Percentiles rank a stretch among this genome's conserved stretches.
Evolutionary conservation across 2,888 invertebrate genomes (phyloP).

Genomic region (Bombylius discolor): DNA sequence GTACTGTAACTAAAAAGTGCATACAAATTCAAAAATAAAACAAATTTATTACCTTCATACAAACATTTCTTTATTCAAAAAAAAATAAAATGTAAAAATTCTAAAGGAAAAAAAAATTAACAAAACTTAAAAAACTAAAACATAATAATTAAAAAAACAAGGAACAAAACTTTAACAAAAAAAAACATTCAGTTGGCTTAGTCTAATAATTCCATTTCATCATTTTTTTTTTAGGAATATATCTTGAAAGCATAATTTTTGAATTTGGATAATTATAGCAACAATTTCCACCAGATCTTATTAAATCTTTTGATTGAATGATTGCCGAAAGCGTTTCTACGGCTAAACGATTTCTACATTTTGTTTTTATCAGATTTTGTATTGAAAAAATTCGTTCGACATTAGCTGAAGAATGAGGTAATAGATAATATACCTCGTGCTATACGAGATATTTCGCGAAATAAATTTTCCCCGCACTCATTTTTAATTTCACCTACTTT

Average conservation of each 20-base stretch:
- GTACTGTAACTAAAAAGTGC: too few species aligned
- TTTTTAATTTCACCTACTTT: conserved; percentile 5
- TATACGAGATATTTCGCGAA: conserved; percentile 7
- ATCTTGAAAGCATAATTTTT: background rate
- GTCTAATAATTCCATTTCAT: too few species aligned
- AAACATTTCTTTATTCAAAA: too few species aligned
- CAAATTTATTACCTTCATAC: too few species aligned
- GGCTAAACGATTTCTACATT: conserved; percentile 5
- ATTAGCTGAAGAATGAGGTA: conserved; percentile 3
- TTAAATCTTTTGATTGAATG: conserved; percentile 6
- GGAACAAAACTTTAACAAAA: too few species aligned
- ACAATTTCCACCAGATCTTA: background rate
- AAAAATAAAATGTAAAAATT: too few species aligned
- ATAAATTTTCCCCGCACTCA: conserved; percentile 2
- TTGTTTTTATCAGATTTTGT: conserved; percentile 8
- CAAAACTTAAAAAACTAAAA: too few species aligned
- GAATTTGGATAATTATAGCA: background rate
- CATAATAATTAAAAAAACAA: too few species aligned
- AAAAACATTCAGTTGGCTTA: too few species aligned
- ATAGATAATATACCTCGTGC: conserved; percentile 8
- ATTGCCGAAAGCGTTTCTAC: conserved; percentile 3
- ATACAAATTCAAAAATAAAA: too few species aligned
- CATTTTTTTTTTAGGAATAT: too few species aligned
- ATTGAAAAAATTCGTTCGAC: conserved; percentile 7
- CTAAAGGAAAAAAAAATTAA: too few species aligned